A percentile compares a stretch with the other conserved stretches of the same genome.
Conservation (phyloP, 2,113 vertebrate species). For the Ochotona princeps region DNA sequence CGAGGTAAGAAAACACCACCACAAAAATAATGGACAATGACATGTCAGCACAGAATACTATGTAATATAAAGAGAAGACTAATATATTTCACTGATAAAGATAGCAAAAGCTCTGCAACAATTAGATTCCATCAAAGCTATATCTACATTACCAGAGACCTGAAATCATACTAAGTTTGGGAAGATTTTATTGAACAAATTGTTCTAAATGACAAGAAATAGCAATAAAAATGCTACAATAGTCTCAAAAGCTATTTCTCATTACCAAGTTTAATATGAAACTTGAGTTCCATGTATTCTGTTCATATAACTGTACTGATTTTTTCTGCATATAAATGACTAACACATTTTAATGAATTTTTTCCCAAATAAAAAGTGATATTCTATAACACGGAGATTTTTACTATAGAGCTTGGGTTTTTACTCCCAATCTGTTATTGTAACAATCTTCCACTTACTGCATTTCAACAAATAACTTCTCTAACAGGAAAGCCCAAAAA, state of each 20-base stretch:
- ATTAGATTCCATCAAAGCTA: background rate
- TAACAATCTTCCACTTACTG: background rate
- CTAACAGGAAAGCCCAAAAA: background rate
- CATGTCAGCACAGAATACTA: background rate
- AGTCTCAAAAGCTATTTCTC: background rate
- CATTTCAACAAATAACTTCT: slow-evolving; percentile 19
- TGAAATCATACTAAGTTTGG: background rate
- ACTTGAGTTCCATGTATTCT: slow-evolving; percentile 18
- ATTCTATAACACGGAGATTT: background rate
- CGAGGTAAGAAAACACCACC: background rate
- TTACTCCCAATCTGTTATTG: background rate
- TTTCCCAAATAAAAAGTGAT: slow-evolving; percentile 7
- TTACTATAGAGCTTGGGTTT: background rate
- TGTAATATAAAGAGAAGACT: background rate
- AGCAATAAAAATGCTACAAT: background rate
- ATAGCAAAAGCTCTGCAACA: background rate
- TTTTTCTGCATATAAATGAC: background rate
- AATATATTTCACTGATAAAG: background rate
- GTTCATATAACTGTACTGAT: background rate
- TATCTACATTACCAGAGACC: background rate
- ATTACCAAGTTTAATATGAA: background rate
- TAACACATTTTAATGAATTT: background rate
- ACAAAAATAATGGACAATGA: slow-evolving; percentile 25
- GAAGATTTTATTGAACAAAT: background rate
- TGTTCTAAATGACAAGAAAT: background rate